These are phyloP conservation scores for Bagarius yarrelli DNA, from an alignment of 2,113 vertebrate species.

Conservation along the genomic window DNA sequence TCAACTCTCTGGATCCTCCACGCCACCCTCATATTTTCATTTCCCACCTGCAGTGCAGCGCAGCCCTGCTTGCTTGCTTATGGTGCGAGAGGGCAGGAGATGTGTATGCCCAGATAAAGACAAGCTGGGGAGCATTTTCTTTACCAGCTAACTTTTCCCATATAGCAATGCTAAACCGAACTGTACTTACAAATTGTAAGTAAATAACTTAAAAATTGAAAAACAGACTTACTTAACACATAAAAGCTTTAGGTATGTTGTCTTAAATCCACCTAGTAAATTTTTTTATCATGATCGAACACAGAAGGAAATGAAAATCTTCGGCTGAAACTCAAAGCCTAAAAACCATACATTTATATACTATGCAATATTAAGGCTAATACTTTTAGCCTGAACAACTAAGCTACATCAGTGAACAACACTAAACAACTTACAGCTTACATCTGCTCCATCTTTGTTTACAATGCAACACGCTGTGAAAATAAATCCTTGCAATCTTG, in stretches of 20 bases:
- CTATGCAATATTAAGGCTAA: not conserved
- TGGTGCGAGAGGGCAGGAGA: constrained; percentile 60
- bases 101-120: constrained; percentile 63
- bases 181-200: not conserved
- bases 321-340: not conserved
- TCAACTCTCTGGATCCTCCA: constrained; percentile 70
- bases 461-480: constrained; percentile 38
- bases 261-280: no score
- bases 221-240: not conserved
- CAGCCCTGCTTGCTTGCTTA: constrained; percentile 56
- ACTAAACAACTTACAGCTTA: constrained; percentile 14
- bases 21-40: constrained; percentile 69
- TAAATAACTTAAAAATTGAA: not conserved
- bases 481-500: constrained; percentile 43
- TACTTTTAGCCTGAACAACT: not conserved
- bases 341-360: not conserved
- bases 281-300: not conserved
- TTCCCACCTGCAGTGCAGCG: constrained; percentile 72
- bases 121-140: constrained; percentile 29
- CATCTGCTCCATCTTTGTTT: constrained; percentile 6
- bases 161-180: constrained; percentile 12
- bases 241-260: not conserved
- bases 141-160: not conserved
- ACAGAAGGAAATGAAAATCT: not conserved
- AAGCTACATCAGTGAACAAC: not conserved